Evolutionary conservation across 2,113 vertebrate genomes (phyloP).

Genomic region (Strigops habroptila): DNA sequence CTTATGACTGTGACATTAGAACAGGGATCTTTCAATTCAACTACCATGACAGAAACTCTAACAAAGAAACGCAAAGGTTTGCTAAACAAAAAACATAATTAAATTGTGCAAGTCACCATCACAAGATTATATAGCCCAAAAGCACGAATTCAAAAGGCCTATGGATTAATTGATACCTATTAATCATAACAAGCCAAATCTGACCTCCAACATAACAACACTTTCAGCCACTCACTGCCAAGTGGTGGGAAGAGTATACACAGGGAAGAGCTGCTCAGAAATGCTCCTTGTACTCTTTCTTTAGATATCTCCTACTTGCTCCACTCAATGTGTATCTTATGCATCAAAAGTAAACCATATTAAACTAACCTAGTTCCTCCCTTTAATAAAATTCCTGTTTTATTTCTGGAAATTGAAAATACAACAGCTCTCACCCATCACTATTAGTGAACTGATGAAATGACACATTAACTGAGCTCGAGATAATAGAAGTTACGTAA

Average conservation of each 20-base stretch:
- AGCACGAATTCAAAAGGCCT: neutral
- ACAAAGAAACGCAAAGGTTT: neutral
- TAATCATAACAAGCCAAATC: rapidly evolving
- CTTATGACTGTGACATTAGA: neutral
- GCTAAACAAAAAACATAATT: neutral
- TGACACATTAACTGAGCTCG: neutral
- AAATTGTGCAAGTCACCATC: neutral
- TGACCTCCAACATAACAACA: neutral
- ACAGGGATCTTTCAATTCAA: neutral
- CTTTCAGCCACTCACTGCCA: neutral
- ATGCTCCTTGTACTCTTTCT: neutral
- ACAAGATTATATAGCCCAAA: neutral
- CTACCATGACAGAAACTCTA: neutral
- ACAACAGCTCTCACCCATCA: neutral
- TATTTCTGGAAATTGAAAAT: neutral
- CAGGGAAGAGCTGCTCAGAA: neutral
- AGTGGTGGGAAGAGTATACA: neutral
- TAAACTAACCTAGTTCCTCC: neutral
- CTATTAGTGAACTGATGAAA: neutral
- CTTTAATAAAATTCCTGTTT: neutral
- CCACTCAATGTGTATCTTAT: neutral
- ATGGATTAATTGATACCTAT: neutral
- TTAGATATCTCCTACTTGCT: neutral
- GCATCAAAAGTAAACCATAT: neutral
- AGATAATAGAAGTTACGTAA: neutral